Evolutionary conservation across 2,113 vertebrate species (phyloP).

Genomic region (Pterophyllum scalare): DNA sequence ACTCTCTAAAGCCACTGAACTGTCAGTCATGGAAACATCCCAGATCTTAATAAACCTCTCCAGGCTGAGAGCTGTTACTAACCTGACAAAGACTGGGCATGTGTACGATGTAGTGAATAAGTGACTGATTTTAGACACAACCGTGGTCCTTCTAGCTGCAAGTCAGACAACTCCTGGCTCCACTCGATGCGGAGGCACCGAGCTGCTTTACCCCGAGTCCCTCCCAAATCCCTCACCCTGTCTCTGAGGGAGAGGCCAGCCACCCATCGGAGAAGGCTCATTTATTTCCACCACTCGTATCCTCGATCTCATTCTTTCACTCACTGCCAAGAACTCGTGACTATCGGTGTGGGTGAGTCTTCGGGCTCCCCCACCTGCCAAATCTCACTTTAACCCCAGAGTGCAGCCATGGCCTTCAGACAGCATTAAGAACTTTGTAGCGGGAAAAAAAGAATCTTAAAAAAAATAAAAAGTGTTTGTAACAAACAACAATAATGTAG

Average conservation of each 20-base stretch:
- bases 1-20: too few relatives aligned
- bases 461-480: not conserved
- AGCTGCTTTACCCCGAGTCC: not conserved
- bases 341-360: not conserved
- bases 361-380: not conserved
- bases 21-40: not conserved
- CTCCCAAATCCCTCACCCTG: not conserved
- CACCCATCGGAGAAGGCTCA: not conserved
- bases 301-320: not conserved
- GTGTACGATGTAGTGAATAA: not conserved
- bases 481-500: not conserved
- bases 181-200: too few relatives aligned
- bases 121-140: not conserved
- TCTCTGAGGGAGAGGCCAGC: not conserved
- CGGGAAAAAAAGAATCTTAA: not conserved
- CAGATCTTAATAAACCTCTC: accelerated
- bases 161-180: accelerated
- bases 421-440: not conserved
- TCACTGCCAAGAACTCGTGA: accelerated
- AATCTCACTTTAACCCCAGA: not conserved
- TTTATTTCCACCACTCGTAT: not conserved
- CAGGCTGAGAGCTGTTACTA: too few relatives aligned
- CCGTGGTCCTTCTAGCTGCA: not conserved
- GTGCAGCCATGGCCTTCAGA: not conserved
- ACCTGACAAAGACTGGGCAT: too few relatives aligned